phyloP scores from a whole-genome alignment of 1,140 invertebrate species.

The Trypoxylus dichotomus region DNA sequence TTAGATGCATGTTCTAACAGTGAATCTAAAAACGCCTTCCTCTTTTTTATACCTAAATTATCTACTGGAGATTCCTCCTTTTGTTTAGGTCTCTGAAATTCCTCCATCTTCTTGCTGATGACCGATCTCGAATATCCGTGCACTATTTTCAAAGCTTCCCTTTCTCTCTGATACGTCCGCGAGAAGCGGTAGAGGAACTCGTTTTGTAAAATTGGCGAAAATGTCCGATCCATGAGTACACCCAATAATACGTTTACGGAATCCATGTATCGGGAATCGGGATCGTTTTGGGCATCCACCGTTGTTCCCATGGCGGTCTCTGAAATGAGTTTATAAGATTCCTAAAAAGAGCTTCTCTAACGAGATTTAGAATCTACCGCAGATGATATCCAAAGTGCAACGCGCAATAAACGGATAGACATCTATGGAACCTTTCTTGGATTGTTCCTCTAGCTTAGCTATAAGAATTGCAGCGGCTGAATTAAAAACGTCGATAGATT shows the following conservation, averaged over 20 bases:
- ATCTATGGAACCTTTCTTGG: slow-evolving; percentile 56
- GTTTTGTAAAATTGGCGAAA: slow-evolving; percentile 48
- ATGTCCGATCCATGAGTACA: slow-evolving; percentile 50
- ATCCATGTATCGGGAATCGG: slow-evolving; percentile 71
- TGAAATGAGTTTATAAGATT: slow-evolving; percentile 51
- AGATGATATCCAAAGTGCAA: slow-evolving; percentile 74
- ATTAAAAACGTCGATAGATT: slow-evolving; percentile 74
- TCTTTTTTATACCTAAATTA: slow-evolving; percentile 34
- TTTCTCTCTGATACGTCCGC: slow-evolving; percentile 54
- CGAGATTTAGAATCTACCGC: slow-evolving; percentile 43
- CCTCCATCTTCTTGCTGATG: slow-evolving; percentile 40
- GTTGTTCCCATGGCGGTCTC: slow-evolving; percentile 85
- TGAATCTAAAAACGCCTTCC: slow-evolving; percentile 33
- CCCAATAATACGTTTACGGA: slow-evolving; percentile 63
- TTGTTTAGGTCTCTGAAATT: not conserved
- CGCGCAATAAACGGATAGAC: slow-evolving; percentile 64
- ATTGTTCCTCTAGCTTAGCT: slow-evolving; percentile 59
- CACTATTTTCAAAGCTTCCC: slow-evolving; percentile 58
- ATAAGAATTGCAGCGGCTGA: slow-evolving; percentile 57
- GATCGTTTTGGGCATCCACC: slow-evolving; percentile 71
- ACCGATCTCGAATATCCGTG: slow-evolving; percentile 67
- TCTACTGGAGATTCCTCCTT: not conserved
- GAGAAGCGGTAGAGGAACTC: slow-evolving; percentile 52
- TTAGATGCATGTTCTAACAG: slow-evolving; percentile 27
- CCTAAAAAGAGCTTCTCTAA: not conserved